Conservation (phyloP, 2,888 invertebrate species). For the Acrobasis repandana region DNA sequence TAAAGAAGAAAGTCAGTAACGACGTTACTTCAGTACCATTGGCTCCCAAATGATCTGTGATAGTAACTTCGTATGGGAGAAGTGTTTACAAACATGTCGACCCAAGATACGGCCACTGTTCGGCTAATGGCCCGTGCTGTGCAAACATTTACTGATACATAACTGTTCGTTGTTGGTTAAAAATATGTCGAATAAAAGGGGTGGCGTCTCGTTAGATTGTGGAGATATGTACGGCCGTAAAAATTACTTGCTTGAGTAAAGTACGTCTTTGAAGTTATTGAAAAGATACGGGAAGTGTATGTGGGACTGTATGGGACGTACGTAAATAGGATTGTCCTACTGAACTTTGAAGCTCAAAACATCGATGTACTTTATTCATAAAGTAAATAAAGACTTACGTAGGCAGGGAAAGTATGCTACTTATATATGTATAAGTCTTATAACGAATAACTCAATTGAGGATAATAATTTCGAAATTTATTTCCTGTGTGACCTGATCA, state of each 20-base stretch:
- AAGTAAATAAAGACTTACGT: too few species aligned
- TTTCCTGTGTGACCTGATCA: too few species aligned
- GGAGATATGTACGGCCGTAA: not conserved
- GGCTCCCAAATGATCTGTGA: slow-evolving; percentile 70
- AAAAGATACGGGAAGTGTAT: too few species aligned
- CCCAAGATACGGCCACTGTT: slow-evolving; percentile 52
- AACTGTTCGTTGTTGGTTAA: slow-evolving; percentile 12
- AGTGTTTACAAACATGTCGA: slow-evolving; percentile 49
- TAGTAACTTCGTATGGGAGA: slow-evolving; percentile 63
- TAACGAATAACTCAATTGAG: too few species aligned
- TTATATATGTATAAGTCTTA: too few species aligned
- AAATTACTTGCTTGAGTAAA: not conserved
- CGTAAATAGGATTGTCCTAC: too few species aligned
- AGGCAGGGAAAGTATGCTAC: too few species aligned
- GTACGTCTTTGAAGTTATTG: not conserved
- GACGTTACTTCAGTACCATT: slow-evolving; percentile 72
- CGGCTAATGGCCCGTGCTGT: slow-evolving; percentile 57
- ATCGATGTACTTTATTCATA: too few species aligned
- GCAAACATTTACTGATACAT: slow-evolving; percentile 23
- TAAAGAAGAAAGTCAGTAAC: slow-evolving; percentile 53
- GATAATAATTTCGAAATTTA: too few species aligned
- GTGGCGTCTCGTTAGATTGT: not conserved
- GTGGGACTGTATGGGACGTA: too few species aligned
- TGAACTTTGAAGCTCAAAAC: too few species aligned
- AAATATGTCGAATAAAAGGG: slow-evolving; percentile 9